These are phyloP conservation scores for Neodiprion lecontei DNA, from an alignment of 1,140 invertebrate genomes.

Conservation along the genomic window DNA sequence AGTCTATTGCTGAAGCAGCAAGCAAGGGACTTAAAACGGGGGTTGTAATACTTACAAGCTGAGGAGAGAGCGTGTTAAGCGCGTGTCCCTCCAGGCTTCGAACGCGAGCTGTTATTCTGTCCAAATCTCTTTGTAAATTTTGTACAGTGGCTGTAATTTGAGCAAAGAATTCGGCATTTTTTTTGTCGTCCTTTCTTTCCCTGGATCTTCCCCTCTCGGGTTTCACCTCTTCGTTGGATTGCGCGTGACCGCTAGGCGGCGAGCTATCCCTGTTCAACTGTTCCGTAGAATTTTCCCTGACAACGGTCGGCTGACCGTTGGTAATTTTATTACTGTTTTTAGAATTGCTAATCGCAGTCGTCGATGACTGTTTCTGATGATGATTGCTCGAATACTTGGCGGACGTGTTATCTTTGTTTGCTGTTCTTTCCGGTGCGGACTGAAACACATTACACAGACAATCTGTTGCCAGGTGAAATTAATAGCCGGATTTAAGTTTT, in stretches of 20 bases:
- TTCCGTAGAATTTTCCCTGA: conserved; percentile 10
- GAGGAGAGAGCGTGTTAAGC: conserved; percentile 37
- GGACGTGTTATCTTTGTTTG: conserved; percentile 38
- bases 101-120: conserved; percentile 53
- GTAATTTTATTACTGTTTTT: not conserved
- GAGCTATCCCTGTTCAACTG: conserved; percentile 32
- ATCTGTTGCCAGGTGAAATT: conserved; percentile 4
- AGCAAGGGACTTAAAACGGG: too few species aligned
- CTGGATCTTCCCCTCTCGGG: conserved; percentile 45
- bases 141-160: conserved; percentile 52
- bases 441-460: conserved; percentile 23
- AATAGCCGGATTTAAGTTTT: not conserved
- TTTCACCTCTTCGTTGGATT: conserved; percentile 20
- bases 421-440: conserved; percentile 49
- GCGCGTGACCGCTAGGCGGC: conserved; percentile 25
- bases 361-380: conserved; percentile 32
- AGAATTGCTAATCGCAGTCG: conserved; percentile 27
- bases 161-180: conserved; percentile 46
- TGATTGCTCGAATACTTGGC: conserved; percentile 40
- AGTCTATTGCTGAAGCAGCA: too few species aligned
- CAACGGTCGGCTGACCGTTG: conserved; percentile 25
- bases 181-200: conserved; percentile 46
- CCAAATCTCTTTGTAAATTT: conserved; percentile 55
- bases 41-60: conserved; percentile 25
- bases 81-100: conserved; percentile 51